These are phyloP conservation scores for Zaprionus ornatus DNA, from an alignment of 1,140 invertebrate genomes.

Conservation along the genomic window DNA sequence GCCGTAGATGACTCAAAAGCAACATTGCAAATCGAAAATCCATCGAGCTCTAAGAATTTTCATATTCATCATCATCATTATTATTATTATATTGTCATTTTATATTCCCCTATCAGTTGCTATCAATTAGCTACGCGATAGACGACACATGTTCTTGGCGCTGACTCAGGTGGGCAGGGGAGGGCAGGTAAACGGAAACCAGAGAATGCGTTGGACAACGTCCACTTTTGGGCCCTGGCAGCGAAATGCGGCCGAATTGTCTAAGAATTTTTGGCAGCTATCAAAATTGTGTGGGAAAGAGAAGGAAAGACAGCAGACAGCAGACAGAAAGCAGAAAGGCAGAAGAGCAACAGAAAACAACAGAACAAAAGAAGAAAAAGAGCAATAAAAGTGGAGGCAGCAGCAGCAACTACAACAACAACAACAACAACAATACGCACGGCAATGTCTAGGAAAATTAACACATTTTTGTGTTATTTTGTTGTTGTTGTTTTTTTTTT, in stretches of 20 bases:
- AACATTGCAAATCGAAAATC: too few species aligned
- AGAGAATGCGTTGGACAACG: constrained; percentile 17
- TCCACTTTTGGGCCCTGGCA: constrained; percentile 13
- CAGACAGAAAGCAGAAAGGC: background rate
- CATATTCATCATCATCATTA: background rate
- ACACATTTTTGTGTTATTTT: constrained; percentile 62
- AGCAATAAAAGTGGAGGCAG: background rate
- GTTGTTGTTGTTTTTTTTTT: constrained; percentile 44
- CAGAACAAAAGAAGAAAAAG: background rate
- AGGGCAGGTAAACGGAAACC: constrained; percentile 1
- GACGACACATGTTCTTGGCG: constrained; percentile 12
- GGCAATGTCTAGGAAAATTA: constrained; percentile 65
- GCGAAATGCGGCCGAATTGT: constrained; percentile 58
- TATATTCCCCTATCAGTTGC: constrained; percentile 49
- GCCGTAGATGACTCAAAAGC: too few species aligned
- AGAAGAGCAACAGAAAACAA: background rate
- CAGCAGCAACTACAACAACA: background rate
- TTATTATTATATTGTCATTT: background rate
- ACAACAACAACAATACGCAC: background rate
- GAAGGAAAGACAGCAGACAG: background rate
- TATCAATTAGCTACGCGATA: constrained; percentile 65
- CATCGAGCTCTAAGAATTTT: background rate
- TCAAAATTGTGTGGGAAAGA: constrained; percentile 59
- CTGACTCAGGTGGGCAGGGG: background rate
- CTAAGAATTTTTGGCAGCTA: constrained; percentile 77